These are phyloP conservation scores for Xenentodon cancila DNA, from an alignment of 2,797 vertebrate species.

Conservation along the genomic window DNA sequence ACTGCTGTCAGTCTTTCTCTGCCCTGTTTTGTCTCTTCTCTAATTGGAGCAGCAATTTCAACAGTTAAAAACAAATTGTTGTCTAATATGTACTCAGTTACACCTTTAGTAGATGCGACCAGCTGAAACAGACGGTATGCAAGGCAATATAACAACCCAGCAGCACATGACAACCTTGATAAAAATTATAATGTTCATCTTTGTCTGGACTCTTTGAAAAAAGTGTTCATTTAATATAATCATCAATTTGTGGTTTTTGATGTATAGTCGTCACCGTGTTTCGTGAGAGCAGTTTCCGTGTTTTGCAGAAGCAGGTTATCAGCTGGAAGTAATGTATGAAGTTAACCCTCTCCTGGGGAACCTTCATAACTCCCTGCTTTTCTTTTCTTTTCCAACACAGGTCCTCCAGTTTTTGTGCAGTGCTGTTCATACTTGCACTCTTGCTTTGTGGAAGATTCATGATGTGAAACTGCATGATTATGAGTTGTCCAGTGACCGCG, in stretches of 20 bases:
- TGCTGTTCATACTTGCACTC: too few relatives aligned
- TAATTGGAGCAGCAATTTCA: conserved; percentile 8
- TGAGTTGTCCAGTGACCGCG: neutral
- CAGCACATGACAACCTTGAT: neutral
- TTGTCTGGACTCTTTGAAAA: too few relatives aligned
- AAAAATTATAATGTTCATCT: too few relatives aligned
- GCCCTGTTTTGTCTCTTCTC: conserved; percentile 21
- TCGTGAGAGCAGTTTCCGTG: too few relatives aligned
- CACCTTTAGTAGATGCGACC: neutral
- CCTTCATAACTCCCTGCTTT: too few relatives aligned
- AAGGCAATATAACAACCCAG: neutral
- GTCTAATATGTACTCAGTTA: neutral
- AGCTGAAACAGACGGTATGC: neutral
- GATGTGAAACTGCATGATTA: conserved; percentile 5
- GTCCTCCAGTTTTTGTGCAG: neutral
- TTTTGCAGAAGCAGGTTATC: too few relatives aligned
- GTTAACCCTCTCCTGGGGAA: too few relatives aligned
- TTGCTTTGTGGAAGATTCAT: neutral
- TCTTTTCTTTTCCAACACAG: neutral
- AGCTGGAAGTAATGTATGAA: too few relatives aligned
- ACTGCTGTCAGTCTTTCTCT: conserved; percentile 35
- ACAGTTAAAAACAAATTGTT: neutral
- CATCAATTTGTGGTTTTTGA: neutral
- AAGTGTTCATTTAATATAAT: too few relatives aligned
- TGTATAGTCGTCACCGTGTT: neutral